Percentiles rank a stretch among this genome's conserved stretches.
Evolutionary conservation across 2,113 vertebrate genomes (phyloP).

Genomic region (Micromys minutus): DNA sequence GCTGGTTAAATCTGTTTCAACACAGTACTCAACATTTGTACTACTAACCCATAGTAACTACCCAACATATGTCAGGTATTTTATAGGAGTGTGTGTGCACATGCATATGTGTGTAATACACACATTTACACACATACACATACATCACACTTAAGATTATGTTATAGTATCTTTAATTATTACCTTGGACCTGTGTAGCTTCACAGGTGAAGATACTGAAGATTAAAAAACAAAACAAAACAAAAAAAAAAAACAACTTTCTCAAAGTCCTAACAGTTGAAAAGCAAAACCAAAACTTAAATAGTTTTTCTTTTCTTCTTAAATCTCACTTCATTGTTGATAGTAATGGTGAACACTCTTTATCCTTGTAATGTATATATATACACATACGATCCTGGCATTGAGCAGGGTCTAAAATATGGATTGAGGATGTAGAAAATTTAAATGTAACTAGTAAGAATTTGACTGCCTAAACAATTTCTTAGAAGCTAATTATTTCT

Average conservation of each 20-base stretch:
- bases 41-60: conserved; percentile 27
- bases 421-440: background rate
- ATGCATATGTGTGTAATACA: background rate
- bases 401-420: background rate
- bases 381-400: too few species aligned
- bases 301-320: conserved; percentile 19
- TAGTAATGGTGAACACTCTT: conserved; percentile 35
- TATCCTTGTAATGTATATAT: conserved; percentile 35
- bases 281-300: conserved; percentile 44
- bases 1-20: conserved; percentile 20
- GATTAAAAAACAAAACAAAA: too few species aligned
- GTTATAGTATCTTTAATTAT: conserved; percentile 30
- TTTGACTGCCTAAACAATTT: background rate
- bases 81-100: background rate
- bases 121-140: too few species aligned
- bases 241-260: conserved; percentile 33
- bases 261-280: conserved; percentile 3
- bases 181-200: background rate
- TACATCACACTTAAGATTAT: background rate
- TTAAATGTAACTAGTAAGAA: background rate
- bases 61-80: background rate
- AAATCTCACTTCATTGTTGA: background rate
- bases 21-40: background rate
- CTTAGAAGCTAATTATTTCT: conserved; percentile 38
- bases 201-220: background rate